Conservation (phyloP, 2,888 invertebrate species). For the Rhabditoides inermis region DNA sequence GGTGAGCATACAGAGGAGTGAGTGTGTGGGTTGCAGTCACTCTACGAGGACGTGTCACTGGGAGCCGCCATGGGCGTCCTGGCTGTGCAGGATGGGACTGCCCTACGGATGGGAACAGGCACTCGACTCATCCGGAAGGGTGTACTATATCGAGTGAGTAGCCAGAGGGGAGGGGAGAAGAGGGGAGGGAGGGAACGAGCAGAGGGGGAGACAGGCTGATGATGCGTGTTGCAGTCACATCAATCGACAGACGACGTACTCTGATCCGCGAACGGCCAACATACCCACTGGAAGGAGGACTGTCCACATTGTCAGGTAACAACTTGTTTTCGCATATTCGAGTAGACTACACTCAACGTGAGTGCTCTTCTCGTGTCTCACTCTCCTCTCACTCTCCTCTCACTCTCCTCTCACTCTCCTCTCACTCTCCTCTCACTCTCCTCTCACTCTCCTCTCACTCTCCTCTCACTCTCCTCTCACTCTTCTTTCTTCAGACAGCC, state of each 20-base stretch:
- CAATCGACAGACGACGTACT: conserved; percentile 82
- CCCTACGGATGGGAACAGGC: conserved; percentile 88
- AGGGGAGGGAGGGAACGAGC: neutral
- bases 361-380: too few species aligned
- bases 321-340: neutral
- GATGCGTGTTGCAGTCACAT: conserved; percentile 55
- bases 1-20: neutral
- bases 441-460: too few species aligned
- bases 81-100: conserved; percentile 63
- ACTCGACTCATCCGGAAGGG: conserved; percentile 69
- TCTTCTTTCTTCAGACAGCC: too few species aligned
- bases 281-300: conserved; percentile 22
- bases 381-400: too few species aligned
- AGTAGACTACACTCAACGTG: too few species aligned
- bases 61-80: conserved; percentile 79
- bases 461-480: too few species aligned
- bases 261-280: conserved; percentile 65
- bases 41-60: conserved; percentile 57
- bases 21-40: conserved; percentile 28
- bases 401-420: too few species aligned
- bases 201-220: neutral
- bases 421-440: too few species aligned
- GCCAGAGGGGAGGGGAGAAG: too few species aligned
- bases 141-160: conserved; percentile 83
- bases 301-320: conserved; percentile 10